These are phyloP conservation scores for Microtus pennsylvanicus DNA, from an alignment of 2,113 vertebrate species.

Conservation along the genomic window DNA sequence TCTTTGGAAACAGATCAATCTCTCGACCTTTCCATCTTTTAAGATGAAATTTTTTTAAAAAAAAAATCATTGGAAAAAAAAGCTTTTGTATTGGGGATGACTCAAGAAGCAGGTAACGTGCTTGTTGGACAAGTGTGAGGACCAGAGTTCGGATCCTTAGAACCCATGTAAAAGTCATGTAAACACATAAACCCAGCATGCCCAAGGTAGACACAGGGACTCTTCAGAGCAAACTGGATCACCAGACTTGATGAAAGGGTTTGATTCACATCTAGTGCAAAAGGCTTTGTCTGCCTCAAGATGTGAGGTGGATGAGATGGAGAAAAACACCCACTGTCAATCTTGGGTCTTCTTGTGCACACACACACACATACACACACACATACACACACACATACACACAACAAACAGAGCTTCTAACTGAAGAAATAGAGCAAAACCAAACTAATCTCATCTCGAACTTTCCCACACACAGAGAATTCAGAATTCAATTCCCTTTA, in stretches of 20 bases:
- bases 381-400: background rate
- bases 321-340: background rate
- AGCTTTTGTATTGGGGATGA: background rate
- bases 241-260: background rate
- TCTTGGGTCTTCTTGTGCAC: background rate
- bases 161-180: background rate
- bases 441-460: background rate
- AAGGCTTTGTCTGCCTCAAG: background rate
- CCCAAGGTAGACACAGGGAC: background rate
- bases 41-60: background rate
- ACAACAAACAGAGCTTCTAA: background rate
- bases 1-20: background rate
- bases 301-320: too few species aligned
- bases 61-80: background rate
- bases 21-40: background rate
- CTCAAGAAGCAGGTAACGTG: background rate
- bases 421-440: background rate
- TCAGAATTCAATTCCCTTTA: background rate
- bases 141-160: background rate
- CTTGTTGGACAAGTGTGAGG: background rate
- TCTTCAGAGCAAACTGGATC: background rate
- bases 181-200: background rate
- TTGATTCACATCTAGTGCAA: background rate
- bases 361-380: background rate
- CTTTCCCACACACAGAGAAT: background rate